Conservation (phyloP, 1,140 invertebrate genomes). For the Drosophila auraria region DNA sequence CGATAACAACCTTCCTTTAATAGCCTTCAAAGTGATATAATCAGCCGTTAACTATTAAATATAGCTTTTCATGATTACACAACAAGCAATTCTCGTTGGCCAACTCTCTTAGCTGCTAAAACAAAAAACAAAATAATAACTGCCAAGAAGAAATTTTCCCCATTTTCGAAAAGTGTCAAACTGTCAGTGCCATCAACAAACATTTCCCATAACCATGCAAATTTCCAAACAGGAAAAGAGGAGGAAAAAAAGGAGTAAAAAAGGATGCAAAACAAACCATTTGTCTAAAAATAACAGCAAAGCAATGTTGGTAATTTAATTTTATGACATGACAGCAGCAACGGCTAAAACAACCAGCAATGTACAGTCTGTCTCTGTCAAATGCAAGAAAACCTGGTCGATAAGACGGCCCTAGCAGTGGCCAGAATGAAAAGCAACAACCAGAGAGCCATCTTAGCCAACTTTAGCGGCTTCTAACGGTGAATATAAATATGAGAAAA, state of each 20-base stretch:
- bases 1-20: background rate
- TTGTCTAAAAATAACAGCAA: slow-evolving; percentile 51
- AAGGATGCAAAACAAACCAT: slow-evolving; percentile 29
- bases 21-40: background rate
- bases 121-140: slow-evolving; percentile 3
- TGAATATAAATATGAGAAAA: slow-evolving; percentile 65
- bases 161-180: slow-evolving; percentile 37
- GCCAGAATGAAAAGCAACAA: slow-evolving; percentile 9
- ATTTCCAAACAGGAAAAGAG: slow-evolving; percentile 8
- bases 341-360: slow-evolving; percentile 12
- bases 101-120: background rate
- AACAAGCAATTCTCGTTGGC: background rate
- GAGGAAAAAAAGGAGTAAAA: slow-evolving; percentile 4
- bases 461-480: slow-evolving; percentile 76
- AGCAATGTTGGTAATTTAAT: slow-evolving; percentile 67
- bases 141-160: background rate
- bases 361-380: slow-evolving; percentile 46
- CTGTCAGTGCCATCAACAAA: slow-evolving; percentile 46
- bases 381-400: slow-evolving; percentile 44
- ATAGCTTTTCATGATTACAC: background rate
- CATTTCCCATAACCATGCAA: slow-evolving; percentile 37
- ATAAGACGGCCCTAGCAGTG: slow-evolving; percentile 40
- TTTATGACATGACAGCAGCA: slow-evolving; percentile 70
- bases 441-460: slow-evolving; percentile 56
- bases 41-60: background rate